A percentile compares a stretch with the other conserved stretches of the same genome.
Evolutionary conservation across 1,140 invertebrate species (phyloP).

Genomic region (Neodiprion lecontei): DNA sequence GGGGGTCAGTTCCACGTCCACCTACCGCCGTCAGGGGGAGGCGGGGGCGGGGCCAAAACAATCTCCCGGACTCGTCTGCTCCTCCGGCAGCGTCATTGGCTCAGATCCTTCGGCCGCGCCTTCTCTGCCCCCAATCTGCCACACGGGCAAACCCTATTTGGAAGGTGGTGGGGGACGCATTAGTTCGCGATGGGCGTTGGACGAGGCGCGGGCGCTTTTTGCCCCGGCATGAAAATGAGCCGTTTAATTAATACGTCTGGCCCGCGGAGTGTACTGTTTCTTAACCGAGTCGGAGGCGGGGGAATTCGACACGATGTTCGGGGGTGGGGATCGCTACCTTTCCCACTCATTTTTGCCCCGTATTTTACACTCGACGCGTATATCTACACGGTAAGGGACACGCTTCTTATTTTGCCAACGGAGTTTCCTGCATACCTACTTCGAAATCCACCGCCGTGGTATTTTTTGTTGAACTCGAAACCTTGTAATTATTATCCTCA

Average conservation of each 20-base stretch:
- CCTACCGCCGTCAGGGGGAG: background rate
- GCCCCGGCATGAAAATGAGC: conserved; percentile 59
- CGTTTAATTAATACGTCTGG: conserved; percentile 64
- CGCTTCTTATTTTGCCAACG: too few species aligned
- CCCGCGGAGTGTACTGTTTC: conserved; percentile 20
- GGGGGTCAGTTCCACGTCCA: conserved; percentile 27
- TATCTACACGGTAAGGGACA: too few species aligned
- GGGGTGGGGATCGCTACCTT: too few species aligned
- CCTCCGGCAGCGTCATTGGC: background rate
- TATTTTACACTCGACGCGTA: too few species aligned
- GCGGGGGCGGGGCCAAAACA: conserved; percentile 21
- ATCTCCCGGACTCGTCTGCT: conserved; percentile 23
- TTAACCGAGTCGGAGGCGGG: too few species aligned
- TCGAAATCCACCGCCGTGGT: too few species aligned
- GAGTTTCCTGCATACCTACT: too few species aligned
- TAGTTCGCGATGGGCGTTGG: conserved; percentile 58
- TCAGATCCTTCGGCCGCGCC: background rate
- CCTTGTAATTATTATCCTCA: too few species aligned
- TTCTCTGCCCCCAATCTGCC: conserved; percentile 12
- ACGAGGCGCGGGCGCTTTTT: conserved; percentile 49
- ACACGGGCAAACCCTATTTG: background rate
- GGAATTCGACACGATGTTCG: too few species aligned
- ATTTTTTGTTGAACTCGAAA: too few species aligned
- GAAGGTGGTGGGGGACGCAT: conserved; percentile 40
- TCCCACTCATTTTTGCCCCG: too few species aligned